These are phyloP conservation scores for Busarellus nigricollis DNA, from an alignment of 2,797 vertebrate species.

Conservation along the genomic window DNA sequence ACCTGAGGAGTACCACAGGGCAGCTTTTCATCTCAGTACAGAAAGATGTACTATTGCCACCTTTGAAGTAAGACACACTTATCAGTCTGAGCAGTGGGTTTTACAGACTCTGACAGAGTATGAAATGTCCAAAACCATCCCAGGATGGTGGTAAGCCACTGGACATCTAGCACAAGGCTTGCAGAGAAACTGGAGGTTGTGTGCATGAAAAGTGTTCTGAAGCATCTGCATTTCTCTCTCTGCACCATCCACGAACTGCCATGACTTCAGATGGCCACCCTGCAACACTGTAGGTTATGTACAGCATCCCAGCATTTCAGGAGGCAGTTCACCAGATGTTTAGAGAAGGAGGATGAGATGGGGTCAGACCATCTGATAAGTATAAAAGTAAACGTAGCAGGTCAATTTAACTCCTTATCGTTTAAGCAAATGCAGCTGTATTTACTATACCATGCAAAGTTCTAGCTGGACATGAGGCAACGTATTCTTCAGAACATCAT, in stretches of 20 bases:
- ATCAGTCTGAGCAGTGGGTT: background rate
- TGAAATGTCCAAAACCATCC: background rate
- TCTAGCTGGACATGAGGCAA: background rate
- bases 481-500: background rate
- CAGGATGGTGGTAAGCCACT: background rate
- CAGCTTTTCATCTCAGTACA: background rate
- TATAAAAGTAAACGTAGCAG: background rate
- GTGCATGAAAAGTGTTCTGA: background rate
- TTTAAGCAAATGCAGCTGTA: background rate
- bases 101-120: background rate
- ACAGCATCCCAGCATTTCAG: background rate
- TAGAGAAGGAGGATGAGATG: background rate
- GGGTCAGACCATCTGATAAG: background rate
- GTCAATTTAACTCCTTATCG: background rate
- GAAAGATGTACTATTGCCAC: background rate
- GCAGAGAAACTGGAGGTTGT: background rate
- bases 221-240: background rate
- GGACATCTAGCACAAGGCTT: background rate
- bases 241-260: background rate
- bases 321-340: background rate
- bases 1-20: background rate
- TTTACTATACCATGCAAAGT: background rate
- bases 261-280: background rate
- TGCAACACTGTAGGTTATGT: rapidly evolving
- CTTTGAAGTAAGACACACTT: background rate